Base-by-base conservation (phyloP, 2,797 vertebrate genomes). In the Brachyrhaphis roseni region DNA sequence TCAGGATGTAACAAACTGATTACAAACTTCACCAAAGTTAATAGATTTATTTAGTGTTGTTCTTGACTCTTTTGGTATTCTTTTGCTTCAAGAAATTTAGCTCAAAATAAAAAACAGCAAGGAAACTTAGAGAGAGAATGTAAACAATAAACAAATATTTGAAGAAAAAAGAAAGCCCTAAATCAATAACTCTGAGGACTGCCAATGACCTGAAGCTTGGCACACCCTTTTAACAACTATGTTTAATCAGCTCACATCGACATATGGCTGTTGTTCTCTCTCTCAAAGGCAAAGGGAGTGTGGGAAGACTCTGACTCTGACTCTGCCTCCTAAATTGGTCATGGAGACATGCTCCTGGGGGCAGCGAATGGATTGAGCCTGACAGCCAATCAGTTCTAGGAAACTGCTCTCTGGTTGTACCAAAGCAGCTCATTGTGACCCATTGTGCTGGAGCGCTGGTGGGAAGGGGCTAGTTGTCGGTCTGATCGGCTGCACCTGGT, bases 271-370 rank as follows among this genome's bases (percentile, higher is more conserved):
- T 86, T 90, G 82, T 78, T 39, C 77, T 84, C 70, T 85, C 62
- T 89, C 86, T 89, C 83, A 78, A 80, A 89, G 84, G 53, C 88
- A 43, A 45, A 89, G 83, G 68, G 93, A 92, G 92, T 94, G 92
- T 93, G 92, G 91, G 92, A 95, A 95, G 93, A 84, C 80, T 93
- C 90, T 84, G 87, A 89, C 91, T 91, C 86, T 82, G 89, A 84
- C 79, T 91, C 92, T 86, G 89, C 85, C 80, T 91, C 92, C 86
- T 90, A 94, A 94, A 93, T 92, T 91, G 92, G 91, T 93, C 87
- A 85, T 90, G 87, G 85, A 94, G 88, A 92, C 88, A 84, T 85
- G 90, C 88, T 91, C 94, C 82, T 80, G 82, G 84, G 90, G 89
- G 89, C 88, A 87, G 88, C 72, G 81, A 90, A 88, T 78, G 92